Conservation (phyloP, 2,113 vertebrate species). For the Baryphthengus martii region DNA sequence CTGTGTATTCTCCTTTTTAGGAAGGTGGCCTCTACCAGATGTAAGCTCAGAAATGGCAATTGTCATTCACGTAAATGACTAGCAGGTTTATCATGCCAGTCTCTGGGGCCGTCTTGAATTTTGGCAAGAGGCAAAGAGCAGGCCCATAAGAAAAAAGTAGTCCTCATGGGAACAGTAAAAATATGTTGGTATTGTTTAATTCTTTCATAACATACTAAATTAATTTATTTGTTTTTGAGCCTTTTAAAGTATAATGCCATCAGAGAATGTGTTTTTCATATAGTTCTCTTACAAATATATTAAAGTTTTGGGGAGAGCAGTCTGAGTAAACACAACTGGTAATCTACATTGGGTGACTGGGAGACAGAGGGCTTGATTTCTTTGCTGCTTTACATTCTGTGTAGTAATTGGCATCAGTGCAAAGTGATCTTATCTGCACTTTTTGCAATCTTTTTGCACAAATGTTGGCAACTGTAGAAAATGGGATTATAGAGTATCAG, state of each 20-base stretch:
- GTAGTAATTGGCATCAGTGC: not conserved
- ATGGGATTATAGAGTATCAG: not conserved
- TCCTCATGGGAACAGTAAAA: constrained; percentile 35
- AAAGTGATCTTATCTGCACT: not conserved
- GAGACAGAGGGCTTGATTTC: not conserved
- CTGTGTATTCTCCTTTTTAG: not conserved
- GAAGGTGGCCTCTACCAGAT: constrained; percentile 1
- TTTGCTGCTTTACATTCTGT: not conserved
- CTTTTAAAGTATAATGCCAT: constrained; percentile 63
- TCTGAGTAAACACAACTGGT: not conserved
- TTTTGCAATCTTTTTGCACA: not conserved
- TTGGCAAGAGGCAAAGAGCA: constrained; percentile 32
- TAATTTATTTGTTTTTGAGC: constrained; percentile 72
- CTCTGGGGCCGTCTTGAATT: constrained; percentile 24
- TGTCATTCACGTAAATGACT: constrained; percentile 12
- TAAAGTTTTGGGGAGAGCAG: not conserved
- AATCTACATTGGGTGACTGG: not conserved
- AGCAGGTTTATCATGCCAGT: constrained; percentile 37
- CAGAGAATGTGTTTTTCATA: constrained; percentile 69
- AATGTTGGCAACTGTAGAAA: not conserved
- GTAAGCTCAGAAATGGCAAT: not conserved
- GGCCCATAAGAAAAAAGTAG: constrained; percentile 16
- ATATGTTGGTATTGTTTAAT: constrained; percentile 52
- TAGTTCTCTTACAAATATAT: constrained; percentile 40
- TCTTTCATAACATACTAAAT: constrained; percentile 66